Percentiles rank a stretch among this genome's conserved stretches.
Evolutionary conservation across 2,113 vertebrate genomes (phyloP).

Genomic region (Tricholaema leucomelas): DNA sequence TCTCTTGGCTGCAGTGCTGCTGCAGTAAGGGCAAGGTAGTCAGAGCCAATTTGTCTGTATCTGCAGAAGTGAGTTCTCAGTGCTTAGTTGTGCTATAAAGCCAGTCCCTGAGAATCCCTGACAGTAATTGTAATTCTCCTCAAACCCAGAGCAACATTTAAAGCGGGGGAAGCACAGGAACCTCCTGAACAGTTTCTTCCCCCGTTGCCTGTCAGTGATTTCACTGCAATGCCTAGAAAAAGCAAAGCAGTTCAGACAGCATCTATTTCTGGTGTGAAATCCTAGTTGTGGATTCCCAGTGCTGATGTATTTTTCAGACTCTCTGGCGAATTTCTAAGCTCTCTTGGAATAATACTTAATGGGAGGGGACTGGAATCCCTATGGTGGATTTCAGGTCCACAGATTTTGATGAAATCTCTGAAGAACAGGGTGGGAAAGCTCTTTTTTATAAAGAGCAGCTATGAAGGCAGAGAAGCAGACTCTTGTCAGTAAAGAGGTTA

Average conservation of each 20-base stretch:
- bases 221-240: slow-evolving; percentile 42
- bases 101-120: slow-evolving; percentile 4
- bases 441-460: slow-evolving; percentile 15
- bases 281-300: slow-evolving; percentile 33
- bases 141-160: slow-evolving; percentile 10
- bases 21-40: slow-evolving; percentile 39
- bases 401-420: slow-evolving; percentile 9
- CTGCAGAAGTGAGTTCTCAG: slow-evolving; percentile 24
- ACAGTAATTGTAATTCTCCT: neutral
- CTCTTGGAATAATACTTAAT: slow-evolving; percentile 19
- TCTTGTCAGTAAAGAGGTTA: neutral
- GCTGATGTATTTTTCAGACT: slow-evolving; percentile 54
- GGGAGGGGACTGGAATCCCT: neutral
- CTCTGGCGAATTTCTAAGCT: slow-evolving; percentile 43
- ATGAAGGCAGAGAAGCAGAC: neutral
- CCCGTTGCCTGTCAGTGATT: neutral
- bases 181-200: neutral
- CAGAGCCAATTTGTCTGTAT: neutral
- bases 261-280: slow-evolving; percentile 56
- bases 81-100: neutral
- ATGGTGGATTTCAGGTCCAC: neutral
- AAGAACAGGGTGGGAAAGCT: slow-evolving; percentile 27
- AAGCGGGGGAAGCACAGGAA: neutral
- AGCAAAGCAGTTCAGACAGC: slow-evolving; percentile 29
- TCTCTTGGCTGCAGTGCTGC: slow-evolving; percentile 55